Base-by-base conservation (phyloP, 1,140 invertebrate genomes). In the Cotesia glomerata region DNA sequence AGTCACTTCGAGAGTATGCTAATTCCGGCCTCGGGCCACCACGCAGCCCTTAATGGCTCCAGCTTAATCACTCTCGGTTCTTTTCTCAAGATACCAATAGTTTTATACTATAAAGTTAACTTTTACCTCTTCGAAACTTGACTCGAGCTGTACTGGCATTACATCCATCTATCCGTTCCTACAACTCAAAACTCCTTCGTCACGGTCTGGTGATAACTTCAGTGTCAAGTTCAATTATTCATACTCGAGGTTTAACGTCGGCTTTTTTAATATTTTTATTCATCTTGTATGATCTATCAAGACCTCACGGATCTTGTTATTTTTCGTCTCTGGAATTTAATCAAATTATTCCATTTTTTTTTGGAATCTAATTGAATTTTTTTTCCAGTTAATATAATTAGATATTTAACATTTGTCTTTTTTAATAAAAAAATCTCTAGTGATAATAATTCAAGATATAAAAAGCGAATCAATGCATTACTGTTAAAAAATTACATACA, bases 21-120 rank as follows among this genome's bases (percentile, higher is more conserved):
- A 86, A 86, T 86, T 85, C 81, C 81, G 80, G 84, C 85, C 85
- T 80, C 71, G 69, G 85, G 85, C 85, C 81, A 86, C 85, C 85
- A 86, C 84, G 85, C 85, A 86, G 85, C 85, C 84, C 85, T 86
- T 86, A 86, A 86, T 85, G 84, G 84, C 79, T 36, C 56, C 82
- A 84, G 83, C 82, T 84, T 80, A 86, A 80, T 56, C 80, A 82
- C 82, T 81, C 83, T 78, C 79, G 70, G 7, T 45, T 45, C 39
- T 45, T 45, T 45, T 45, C 39, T 45, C 39, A 45, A 45, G 70
- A 72, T 66, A 66, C 63, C 61, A 66, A 66, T 63, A 56, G 49
- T 69, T 64, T 54, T 45, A 45, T 45, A 45, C 39, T 5, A 9
- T 45, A 9, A 26, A 45, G 7, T 45, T 45, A 45, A 45, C 39